Base-by-base conservation (phyloP, 2,113 vertebrate species). In the Hiodon tergisus region DNA sequence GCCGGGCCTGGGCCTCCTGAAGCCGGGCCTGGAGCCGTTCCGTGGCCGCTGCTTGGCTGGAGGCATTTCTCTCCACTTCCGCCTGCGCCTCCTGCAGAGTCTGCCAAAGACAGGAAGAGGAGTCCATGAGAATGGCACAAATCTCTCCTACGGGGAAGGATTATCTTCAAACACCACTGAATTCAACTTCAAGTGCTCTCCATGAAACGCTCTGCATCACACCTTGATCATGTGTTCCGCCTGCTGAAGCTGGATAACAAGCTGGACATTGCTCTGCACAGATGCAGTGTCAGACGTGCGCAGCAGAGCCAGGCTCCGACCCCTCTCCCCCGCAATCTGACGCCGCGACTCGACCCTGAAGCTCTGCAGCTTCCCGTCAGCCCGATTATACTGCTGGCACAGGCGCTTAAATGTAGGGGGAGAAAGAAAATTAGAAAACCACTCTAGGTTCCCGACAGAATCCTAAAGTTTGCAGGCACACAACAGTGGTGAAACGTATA, bases 11-110 rank as follows among this genome's bases (percentile, higher is more conserved):
- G 63, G 89, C 86, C 59, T 90, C 86, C 50, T 81, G 73, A 65
- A 93, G 81, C 53, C 88, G 73, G 0, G 80, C 84, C 82, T 68
- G 81, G 71, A 77, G 77, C 9, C 81, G 79, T 82, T 92, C 89
- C 6, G 52, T 83, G 3, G 85, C 79, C 71, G 89, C 83, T 16
- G 88, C 93, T 4, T 90, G 85, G 67, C 67, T 52, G 51, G 85
- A 85, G 2, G 86, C n/a, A 0, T 79, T 82, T 75, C 81, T 65
- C 72, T 77, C 75, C 2, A 79, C 82, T 81, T 89, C 81, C 4
- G 46, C 62, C 66, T 83, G 75, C 48, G 65, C 76, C 4, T 83
- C 81, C 87, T 94, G 81, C 9, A 95, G 77, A 60, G 86, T 3
- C 78, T 75, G 69, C 81, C 92, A 78, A 62, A n/a, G n/a, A 4